These are phyloP conservation scores for Antheraea yamamai DNA, from an alignment of 2,888 invertebrate genomes.

Conservation along the genomic window DNA sequence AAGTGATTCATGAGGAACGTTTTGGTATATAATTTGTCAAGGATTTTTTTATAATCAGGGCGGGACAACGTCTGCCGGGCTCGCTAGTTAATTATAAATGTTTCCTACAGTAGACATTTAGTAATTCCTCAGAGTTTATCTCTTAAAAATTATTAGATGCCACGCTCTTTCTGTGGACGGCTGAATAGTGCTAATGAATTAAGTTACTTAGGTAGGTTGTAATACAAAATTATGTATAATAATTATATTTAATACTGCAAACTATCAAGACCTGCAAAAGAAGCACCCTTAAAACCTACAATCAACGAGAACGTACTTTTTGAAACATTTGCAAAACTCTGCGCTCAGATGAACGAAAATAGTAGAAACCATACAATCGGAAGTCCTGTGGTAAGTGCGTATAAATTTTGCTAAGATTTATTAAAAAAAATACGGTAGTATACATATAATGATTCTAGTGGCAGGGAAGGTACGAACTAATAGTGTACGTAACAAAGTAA, in stretches of 20 bases:
- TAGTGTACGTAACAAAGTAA: too few relatives aligned
- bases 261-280: slow-evolving; percentile 43
- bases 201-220: background rate
- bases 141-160: too few relatives aligned
- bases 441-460: background rate
- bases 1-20: too few relatives aligned
- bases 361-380: slow-evolving; percentile 29
- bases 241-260: background rate
- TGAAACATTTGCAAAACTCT: slow-evolving; percentile 70
- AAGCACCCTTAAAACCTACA: slow-evolving; percentile 34
- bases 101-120: too few relatives aligned
- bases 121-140: too few relatives aligned
- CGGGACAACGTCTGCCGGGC: too few relatives aligned
- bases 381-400: slow-evolving; percentile 47
- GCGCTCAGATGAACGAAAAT: slow-evolving; percentile 60
- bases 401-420: background rate
- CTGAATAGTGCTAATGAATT: background rate
- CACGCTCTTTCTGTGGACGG: too few relatives aligned
- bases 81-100: too few relatives aligned
- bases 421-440: background rate
- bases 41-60: too few relatives aligned
- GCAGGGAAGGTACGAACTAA: too few relatives aligned
- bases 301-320: slow-evolving; percentile 57
- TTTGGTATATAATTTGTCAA: too few relatives aligned
- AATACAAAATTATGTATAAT: background rate